Percentiles rank a stretch among this genome's conserved stretches.
Evolutionary conservation across 2,888 invertebrate species (phyloP).

Genomic region (Polyploca ridens): DNA sequence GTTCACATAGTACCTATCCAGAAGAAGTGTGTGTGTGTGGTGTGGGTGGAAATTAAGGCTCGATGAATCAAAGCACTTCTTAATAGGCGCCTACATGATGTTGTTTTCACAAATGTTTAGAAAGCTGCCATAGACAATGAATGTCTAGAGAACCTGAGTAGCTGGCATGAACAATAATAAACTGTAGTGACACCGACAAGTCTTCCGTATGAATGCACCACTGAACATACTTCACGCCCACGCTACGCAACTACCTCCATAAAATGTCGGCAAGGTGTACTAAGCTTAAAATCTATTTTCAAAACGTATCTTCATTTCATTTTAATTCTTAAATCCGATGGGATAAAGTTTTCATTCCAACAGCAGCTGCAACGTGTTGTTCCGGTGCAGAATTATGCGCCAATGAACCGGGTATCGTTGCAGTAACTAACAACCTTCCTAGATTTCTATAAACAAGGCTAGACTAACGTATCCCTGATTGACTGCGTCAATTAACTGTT

Average conservation of each 20-base stretch:
- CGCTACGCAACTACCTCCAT: conserved; percentile 35
- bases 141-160: not conserved
- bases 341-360: conserved; percentile 3
- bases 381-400: conserved; percentile 18
- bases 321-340: not conserved
- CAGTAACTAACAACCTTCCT: not conserved
- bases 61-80: not conserved
- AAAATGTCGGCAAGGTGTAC: conserved; percentile 22
- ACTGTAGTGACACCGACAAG: conserved; percentile 45
- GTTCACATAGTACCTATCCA: not conserved
- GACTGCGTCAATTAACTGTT: conserved; percentile 17
- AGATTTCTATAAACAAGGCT: conserved; percentile 21
- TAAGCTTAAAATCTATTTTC: conserved; percentile 4
- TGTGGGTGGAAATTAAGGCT: not conserved
- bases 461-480: conserved; percentile 25
- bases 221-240: conserved; percentile 47
- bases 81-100: not conserved
- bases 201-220: conserved; percentile 53
- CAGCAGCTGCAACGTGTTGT: conserved; percentile 16
- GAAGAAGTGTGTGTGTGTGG: not conserved
- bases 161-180: conserved; percentile 35
- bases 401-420: not conserved
- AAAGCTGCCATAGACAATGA: conserved; percentile 5
- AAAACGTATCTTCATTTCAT: not conserved
- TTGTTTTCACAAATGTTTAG: conserved; percentile 1